Percentiles rank a stretch among this genome's conserved stretches.
Evolutionary conservation across 2,888 invertebrate genomes (phyloP).

Genomic region (Spodoptera littoralis): DNA sequence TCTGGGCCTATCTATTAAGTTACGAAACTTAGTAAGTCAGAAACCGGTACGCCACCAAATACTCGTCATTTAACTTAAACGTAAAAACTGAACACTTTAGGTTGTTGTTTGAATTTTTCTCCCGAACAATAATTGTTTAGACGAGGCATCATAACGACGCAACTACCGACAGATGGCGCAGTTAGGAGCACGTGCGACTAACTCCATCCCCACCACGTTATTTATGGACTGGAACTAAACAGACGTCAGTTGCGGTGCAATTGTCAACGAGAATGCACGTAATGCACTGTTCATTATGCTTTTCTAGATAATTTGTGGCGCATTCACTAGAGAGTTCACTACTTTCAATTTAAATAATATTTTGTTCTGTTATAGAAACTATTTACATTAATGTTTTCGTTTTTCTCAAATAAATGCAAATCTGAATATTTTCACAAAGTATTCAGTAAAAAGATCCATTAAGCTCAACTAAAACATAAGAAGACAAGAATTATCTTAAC

Average conservation of each 20-base stretch:
- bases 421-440: neutral
- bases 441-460: neutral
- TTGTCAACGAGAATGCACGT: conserved; percentile 17
- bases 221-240: conserved; percentile 35
- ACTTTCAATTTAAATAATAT: neutral
- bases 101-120: conserved; percentile 45
- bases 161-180: conserved; percentile 48
- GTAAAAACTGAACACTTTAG: conserved; percentile 31
- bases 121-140: conserved; percentile 47
- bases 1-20: too few relatives aligned
- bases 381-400: neutral
- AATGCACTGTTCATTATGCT: neutral
- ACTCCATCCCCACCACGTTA: conserved; percentile 45
- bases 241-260: conserved; percentile 30
- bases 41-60: too few relatives aligned
- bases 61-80: too few relatives aligned
- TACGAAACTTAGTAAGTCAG: too few relatives aligned
- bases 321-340: neutral
- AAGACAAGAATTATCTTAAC: conserved; percentile 12
- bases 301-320: neutral
- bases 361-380: neutral
- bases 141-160: conserved; percentile 38
- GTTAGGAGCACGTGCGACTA: conserved; percentile 51
- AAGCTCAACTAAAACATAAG: conserved; percentile 8
- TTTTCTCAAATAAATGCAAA: too few relatives aligned